Conservation (phyloP, 2,113 vertebrate genomes). For the Vanacampus margaritifer region DNA sequence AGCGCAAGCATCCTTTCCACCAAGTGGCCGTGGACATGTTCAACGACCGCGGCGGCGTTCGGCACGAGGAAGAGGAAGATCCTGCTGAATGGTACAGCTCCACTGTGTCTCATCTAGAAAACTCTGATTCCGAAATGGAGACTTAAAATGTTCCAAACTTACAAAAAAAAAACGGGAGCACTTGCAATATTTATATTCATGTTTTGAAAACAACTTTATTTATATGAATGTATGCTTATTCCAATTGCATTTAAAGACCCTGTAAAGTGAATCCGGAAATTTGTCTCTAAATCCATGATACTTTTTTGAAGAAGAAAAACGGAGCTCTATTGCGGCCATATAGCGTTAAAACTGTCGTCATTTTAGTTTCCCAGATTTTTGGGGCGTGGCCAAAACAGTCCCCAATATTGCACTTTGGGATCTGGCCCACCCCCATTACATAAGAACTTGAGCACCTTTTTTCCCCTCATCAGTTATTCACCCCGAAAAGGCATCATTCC, state of each 20-base stretch:
- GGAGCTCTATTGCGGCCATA: too few relatives aligned
- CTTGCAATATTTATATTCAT: constrained; percentile 51
- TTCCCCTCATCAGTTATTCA: too few relatives aligned
- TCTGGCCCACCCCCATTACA: too few relatives aligned
- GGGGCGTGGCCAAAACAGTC: too few relatives aligned
- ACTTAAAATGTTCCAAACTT: constrained; percentile 22
- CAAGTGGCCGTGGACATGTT: constrained; percentile 71
- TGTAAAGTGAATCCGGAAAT: constrained; percentile 12
- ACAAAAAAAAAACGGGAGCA: constrained; percentile 51
- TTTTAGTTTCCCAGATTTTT: too few relatives aligned
- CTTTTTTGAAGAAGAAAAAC: too few relatives aligned
- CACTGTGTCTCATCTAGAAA: constrained; percentile 60
- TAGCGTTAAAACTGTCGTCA: too few relatives aligned
- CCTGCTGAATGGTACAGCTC: constrained; percentile 78
- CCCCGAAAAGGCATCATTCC: too few relatives aligned
- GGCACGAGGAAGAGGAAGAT: constrained; percentile 66
- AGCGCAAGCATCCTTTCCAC: constrained; percentile 79
- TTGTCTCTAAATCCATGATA: too few relatives aligned
- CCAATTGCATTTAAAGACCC: constrained; percentile 36
- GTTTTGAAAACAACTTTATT: constrained; percentile 43
- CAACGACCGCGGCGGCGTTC: constrained; percentile 34
- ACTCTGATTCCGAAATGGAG: constrained; percentile 62
- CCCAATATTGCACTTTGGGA: too few relatives aligned
- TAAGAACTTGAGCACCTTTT: too few relatives aligned
- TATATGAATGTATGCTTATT: constrained; percentile 44